Percentiles rank a stretch among this genome's conserved stretches.
These are phyloP conservation scores for Sisyra terminalis DNA, from an alignment of 2,888 invertebrate species.

Conservation along the genomic window DNA sequence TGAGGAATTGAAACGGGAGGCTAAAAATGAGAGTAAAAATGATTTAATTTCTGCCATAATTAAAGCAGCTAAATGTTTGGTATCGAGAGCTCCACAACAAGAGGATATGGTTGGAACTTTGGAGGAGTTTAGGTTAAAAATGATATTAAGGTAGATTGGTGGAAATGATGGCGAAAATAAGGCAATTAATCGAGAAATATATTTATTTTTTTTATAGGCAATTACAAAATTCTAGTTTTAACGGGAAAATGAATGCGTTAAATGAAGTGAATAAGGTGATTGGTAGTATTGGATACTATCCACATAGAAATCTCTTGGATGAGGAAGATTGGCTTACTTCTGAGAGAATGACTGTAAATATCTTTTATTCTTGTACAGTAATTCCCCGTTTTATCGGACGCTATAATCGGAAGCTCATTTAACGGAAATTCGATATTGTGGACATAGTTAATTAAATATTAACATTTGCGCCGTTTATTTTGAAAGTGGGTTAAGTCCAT, in stretches of 20 bases:
- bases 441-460: no score
- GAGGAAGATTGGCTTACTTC: slow-evolving; percentile 87
- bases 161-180: no score
- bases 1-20: slow-evolving; percentile 89
- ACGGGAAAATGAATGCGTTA: slow-evolving; percentile 97
- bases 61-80: slow-evolving; percentile 79
- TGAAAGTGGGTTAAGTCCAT: no score
- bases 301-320: slow-evolving; percentile 56
- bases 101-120: slow-evolving; percentile 62
- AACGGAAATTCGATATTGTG: no score
- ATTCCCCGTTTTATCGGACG: no score
- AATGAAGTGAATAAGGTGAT: slow-evolving; percentile 97
- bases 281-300: slow-evolving; percentile 78
- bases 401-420: no score
- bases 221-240: slow-evolving; percentile 92
- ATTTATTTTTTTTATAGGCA: slow-evolving; percentile 33
- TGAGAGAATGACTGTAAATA: slow-evolving; percentile 79
- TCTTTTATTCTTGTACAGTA: no score
- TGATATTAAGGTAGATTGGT: slow-evolving; percentile 48
- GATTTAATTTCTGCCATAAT: slow-evolving; percentile 91
- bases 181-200: no score
- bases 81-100: slow-evolving; percentile 66
- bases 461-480: no score
- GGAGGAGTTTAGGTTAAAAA: slow-evolving; percentile 90
- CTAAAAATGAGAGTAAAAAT: slow-evolving; percentile 89